phyloP scores from a whole-genome alignment of 2,113 vertebrate species.

The Oxygymnocypris stewartii region DNA sequence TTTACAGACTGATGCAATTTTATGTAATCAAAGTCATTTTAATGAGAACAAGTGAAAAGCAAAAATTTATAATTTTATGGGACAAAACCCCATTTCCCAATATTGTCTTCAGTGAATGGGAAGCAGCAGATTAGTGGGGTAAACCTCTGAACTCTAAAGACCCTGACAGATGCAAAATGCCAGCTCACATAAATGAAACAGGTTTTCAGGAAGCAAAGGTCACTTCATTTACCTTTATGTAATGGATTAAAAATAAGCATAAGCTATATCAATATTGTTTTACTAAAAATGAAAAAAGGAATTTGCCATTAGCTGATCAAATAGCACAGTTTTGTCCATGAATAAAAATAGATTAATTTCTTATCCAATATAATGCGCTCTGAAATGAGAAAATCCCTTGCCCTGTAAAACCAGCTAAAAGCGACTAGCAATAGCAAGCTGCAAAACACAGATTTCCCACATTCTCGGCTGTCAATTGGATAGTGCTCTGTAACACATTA shows the following conservation, averaged over 20 bases:
- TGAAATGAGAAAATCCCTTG: neutral
- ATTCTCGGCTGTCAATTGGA: neutral
- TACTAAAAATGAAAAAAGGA: neutral
- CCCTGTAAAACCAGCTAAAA: neutral
- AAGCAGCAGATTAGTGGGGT: neutral
- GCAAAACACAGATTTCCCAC: neutral
- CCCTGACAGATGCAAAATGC: slow-evolving; percentile 22
- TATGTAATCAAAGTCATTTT: slow-evolving; percentile 31
- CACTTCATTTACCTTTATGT: neutral
- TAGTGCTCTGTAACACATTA: neutral
- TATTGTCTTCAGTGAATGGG: slow-evolving; percentile 4
- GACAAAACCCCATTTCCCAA: slow-evolving; percentile 12
- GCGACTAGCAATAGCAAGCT: neutral
- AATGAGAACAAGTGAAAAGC: slow-evolving; percentile 3
- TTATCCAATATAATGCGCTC: neutral
- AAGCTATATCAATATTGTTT: neutral
- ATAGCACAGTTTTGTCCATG: neutral
- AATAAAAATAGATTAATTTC: neutral
- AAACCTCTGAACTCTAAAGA: slow-evolving; percentile 8
- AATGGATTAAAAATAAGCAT: neutral
- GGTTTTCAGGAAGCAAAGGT: neutral
- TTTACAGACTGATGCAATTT: neutral
- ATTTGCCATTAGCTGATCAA: neutral
- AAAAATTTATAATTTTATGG: neutral
- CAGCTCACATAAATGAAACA: slow-evolving; percentile 16